Conservation (phyloP, 2,113 vertebrate species). For the Larimichthys polyactis region DNA sequence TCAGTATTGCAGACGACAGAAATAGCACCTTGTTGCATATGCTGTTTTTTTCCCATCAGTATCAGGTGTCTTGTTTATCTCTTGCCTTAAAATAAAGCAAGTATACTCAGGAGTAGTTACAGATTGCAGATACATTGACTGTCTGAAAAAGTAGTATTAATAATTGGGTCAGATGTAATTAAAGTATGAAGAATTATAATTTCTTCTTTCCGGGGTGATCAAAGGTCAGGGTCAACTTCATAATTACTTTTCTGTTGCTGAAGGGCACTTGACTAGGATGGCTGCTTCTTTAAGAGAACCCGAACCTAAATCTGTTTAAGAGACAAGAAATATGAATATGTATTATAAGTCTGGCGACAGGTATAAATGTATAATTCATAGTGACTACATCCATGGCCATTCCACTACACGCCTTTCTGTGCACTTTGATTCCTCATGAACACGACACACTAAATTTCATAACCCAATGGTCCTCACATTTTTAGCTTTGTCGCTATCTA, state of each 20-base stretch:
- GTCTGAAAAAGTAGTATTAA: not conserved
- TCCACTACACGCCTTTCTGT: not conserved
- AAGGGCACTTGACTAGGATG: not conserved
- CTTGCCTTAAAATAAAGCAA: too few relatives aligned
- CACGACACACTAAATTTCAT: not conserved
- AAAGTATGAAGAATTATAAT: not conserved
- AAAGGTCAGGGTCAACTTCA: not conserved
- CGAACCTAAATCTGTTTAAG: not conserved
- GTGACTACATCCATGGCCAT: not conserved
- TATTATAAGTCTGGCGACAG: not conserved
- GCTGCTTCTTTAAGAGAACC: not conserved
- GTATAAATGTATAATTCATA: slow-evolving; percentile 3
- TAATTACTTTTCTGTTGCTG: not conserved
- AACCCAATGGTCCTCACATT: not conserved
- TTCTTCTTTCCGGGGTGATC: not conserved
- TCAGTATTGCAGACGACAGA: not conserved
- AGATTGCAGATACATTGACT: too few relatives aligned
- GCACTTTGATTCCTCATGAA: slow-evolving; percentile 20
- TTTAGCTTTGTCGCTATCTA: slow-evolving; percentile 13
- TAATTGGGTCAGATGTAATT: not conserved
- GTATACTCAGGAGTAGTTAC: too few relatives aligned
- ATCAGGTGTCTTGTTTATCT: too few relatives aligned
- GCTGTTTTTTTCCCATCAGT: too few relatives aligned
- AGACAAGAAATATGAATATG: not conserved
- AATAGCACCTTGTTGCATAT: not conserved